Percentiles rank a stretch among this genome's conserved stretches.
phyloP scores from a whole-genome alignment of 2,888 invertebrate genomes.

The Allygus modestus region DNA sequence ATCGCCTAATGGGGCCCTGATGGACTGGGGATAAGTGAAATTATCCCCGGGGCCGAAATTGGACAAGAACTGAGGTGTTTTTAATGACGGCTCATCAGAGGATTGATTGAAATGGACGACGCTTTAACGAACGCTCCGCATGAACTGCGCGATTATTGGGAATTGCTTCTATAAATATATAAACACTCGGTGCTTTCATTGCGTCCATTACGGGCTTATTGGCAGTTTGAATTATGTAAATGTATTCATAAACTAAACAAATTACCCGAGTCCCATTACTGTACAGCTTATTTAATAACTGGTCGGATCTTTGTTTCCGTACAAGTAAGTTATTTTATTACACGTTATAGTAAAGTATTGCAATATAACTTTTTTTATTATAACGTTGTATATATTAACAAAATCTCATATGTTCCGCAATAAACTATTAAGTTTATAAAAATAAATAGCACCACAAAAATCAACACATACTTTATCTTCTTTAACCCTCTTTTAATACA shows the following conservation, averaged over 20 bases:
- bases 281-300: constrained; percentile 7
- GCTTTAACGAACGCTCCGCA: constrained; percentile 15
- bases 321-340: too few species aligned
- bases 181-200: constrained; percentile 10
- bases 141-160: constrained; percentile 11
- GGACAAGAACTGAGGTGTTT: constrained; percentile 43
- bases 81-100: constrained; percentile 39
- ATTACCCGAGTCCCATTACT: not conserved
- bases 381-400: too few species aligned
- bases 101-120: constrained; percentile 31
- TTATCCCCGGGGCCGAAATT: constrained; percentile 28
- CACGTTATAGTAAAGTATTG: too few species aligned
- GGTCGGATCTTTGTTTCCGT: too few species aligned
- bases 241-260: constrained; percentile 31
- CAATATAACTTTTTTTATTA: too few species aligned
- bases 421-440: too few species aligned
- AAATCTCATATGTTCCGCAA: too few species aligned
- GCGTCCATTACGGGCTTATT: not conserved
- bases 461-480: too few species aligned
- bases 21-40: constrained; percentile 25
- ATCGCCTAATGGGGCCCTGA: constrained; percentile 13
- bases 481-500: too few species aligned
- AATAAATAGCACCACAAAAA: too few species aligned
- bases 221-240: constrained; percentile 40
- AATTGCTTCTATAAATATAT: not conserved